Percentiles rank a stretch among this genome's conserved stretches.
Evolutionary conservation across 1,140 invertebrate species (phyloP).

Genomic region (Limonius californicus): DNA sequence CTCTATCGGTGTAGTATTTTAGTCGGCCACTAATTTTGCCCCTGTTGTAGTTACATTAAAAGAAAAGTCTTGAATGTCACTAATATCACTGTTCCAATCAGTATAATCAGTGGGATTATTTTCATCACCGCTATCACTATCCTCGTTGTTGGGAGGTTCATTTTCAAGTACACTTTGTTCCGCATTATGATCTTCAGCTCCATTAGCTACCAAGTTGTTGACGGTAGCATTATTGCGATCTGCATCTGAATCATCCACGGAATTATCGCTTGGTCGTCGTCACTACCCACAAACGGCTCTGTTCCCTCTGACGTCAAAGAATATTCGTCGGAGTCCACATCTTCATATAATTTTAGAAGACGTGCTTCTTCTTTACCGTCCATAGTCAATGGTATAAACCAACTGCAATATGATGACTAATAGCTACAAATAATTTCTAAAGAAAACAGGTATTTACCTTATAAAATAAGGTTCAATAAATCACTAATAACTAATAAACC

Average conservation of each 20-base stretch:
- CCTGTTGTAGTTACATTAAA: conserved; percentile 9
- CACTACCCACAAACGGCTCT: not conserved
- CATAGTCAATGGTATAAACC: no score
- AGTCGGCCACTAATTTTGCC: not conserved
- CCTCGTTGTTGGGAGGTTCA: not conserved
- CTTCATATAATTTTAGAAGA: no score
- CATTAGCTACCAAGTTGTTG: not conserved
- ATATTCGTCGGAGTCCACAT: not conserved
- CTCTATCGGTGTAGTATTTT: conserved; percentile 5
- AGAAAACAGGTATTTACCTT: no score
- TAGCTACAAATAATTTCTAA: no score
- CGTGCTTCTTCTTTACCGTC: no score
- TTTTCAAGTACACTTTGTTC: not conserved
- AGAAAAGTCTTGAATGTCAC: conserved; percentile 4
- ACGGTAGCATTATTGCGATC: not conserved
- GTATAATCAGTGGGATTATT: not conserved
- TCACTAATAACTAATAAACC: no score
- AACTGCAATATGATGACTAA: no score
- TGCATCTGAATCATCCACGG: not conserved
- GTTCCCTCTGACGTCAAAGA: not conserved
- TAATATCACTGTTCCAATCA: conserved; percentile 7
- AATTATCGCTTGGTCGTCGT: not conserved
- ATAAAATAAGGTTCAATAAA: no score
- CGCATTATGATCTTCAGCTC: not conserved
- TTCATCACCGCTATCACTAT: not conserved